These are phyloP conservation scores for Pardalotus punctatus DNA, from an alignment of 2,113 vertebrate genomes.

Conservation along the genomic window DNA sequence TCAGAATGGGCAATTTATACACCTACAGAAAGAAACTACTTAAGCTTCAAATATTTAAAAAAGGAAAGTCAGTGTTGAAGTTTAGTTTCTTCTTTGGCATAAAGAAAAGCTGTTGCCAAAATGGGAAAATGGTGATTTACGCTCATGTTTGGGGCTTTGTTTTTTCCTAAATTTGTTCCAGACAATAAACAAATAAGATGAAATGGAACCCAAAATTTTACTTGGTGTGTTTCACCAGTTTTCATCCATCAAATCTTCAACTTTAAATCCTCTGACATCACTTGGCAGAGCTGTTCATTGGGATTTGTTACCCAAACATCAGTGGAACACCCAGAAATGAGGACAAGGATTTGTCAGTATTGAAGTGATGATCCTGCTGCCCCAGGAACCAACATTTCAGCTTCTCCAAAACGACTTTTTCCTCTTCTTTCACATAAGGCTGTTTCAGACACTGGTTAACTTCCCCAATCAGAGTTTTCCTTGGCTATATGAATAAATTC, in stretches of 20 bases:
- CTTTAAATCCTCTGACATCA: neutral
- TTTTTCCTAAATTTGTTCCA: neutral
- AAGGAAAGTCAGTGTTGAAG: neutral
- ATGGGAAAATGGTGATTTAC: neutral
- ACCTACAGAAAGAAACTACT: neutral
- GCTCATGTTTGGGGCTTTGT: neutral
- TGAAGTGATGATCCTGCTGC: neutral
- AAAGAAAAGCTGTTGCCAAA: neutral
- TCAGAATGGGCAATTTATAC: neutral
- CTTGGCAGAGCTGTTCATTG: neutral
- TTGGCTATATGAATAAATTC: neutral
- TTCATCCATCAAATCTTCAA: neutral
- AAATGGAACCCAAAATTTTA: neutral
- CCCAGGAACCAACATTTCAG: neutral
- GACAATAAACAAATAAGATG: neutral
- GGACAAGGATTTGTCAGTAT: neutral
- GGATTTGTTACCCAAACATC: neutral
- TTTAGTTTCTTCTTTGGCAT: neutral
- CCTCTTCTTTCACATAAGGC: neutral
- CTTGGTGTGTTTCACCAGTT: neutral
- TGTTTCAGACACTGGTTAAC: accelerated
- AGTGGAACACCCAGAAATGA: neutral
- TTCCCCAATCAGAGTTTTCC: neutral
- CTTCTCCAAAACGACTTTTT: neutral
- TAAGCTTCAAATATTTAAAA: neutral